Evolutionary conservation across 2,888 invertebrate genomes (phyloP), one percentile per base, ranked within the genome.

Genomic region (Monochamus alternatus): DNA sequence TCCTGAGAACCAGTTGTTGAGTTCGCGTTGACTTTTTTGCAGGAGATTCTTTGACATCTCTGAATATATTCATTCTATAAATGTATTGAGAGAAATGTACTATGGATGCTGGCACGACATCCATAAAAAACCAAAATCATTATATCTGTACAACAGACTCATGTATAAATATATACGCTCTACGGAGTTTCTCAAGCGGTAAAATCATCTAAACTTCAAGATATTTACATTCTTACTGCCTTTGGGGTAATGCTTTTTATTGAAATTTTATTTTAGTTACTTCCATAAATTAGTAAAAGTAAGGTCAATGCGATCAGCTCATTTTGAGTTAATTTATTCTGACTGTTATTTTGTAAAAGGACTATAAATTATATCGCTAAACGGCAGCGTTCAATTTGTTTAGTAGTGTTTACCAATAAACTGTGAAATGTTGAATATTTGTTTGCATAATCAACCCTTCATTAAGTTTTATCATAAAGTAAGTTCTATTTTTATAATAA

Each of bases 61-160:
- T 78, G 80, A 81, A 82, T 81, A 81, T 79, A 81, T 81, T 81
- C 78, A 76, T 81, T 78, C 78, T 71, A 77, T 64, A 75, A 80
- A 79, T 74, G 77, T 78, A 80, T 78, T 77, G 80, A 81, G 77
- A 78, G 79, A 80, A 79, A 78, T 78, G 75, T 75, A 65, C 62
- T 78, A 76, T 77, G 76, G 77, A 69, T 65, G 69, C 65, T 78
- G 75, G 80, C 81, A 82, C 77, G 79, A 81, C 76, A 71, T 70
- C 67, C 74, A 79, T 75, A 80, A 80, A 78, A 80, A 80, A 74
- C 69, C 64, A 70, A 78, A 78, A 72, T 76, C 67, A 73, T 60
- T 73, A 73, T 66, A 73, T 58, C 43, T 43, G 55, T 65, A 73
- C 65, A 60, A 59, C 58, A 14, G 60, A 43, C 52, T 66, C 55